A percentile compares a stretch with the other conserved stretches of the same genome.
Evolutionary conservation across 2,797 vertebrate genomes (phyloP).

Genomic region (Syncerus caffer): DNA sequence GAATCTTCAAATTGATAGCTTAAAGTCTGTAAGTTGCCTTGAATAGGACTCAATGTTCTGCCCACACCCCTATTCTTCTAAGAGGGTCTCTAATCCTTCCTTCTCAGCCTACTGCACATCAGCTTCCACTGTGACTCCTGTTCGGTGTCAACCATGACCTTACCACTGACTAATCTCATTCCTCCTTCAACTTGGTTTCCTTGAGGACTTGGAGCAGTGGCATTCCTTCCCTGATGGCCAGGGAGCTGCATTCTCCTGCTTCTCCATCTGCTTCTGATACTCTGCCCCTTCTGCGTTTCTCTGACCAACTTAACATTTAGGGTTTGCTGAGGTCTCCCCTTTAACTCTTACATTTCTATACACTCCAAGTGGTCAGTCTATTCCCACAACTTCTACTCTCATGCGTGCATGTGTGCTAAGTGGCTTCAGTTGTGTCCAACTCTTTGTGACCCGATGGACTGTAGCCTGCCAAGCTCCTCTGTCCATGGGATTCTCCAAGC

Average conservation of each 20-base stretch:
- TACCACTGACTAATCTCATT: neutral
- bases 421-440: neutral
- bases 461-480: neutral
- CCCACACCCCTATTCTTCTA: neutral
- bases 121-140: neutral
- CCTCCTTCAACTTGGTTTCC: neutral
- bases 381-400: neutral
- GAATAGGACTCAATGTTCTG: neutral
- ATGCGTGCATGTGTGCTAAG: fast-evolving
- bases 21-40: no score
- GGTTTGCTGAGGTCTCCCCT: neutral
- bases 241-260: neutral
- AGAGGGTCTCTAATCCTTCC: neutral
- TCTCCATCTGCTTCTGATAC: neutral
- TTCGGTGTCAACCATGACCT: neutral
- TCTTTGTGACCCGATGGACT: neutral
- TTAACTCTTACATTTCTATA: neutral
- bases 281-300: neutral
- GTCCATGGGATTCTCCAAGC: neutral
- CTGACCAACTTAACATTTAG: no score
- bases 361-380: neutral
- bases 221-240: neutral
- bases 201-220: neutral
- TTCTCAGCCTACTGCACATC: neutral
- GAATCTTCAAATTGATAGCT: neutral